Conservation (phyloP, 2,113 vertebrate genomes). For the Mohoua ochrocephala region DNA sequence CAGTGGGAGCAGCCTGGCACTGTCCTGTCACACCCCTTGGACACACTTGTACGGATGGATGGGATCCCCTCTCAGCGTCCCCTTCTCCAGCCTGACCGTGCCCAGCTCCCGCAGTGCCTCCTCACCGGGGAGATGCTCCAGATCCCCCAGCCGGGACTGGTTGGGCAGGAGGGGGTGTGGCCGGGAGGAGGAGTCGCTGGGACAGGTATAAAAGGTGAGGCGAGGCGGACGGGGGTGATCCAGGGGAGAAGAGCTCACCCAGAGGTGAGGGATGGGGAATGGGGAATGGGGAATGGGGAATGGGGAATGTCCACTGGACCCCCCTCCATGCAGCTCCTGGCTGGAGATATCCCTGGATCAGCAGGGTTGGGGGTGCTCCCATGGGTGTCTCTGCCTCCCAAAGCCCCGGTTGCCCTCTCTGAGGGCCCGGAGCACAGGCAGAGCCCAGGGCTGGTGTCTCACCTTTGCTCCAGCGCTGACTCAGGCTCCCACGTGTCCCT, state of each 20-base stretch:
- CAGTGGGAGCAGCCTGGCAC: background rate
- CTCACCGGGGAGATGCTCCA: background rate
- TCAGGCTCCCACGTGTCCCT: background rate
- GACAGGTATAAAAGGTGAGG: background rate
- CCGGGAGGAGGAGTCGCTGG: background rate
- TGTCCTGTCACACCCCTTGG: background rate
- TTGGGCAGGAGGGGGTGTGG: background rate
- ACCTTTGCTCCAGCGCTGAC: slow-evolving; percentile 33
- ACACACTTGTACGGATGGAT: fast-evolving
- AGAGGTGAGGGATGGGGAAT: too few species aligned
- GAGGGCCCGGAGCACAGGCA: fast-evolving
- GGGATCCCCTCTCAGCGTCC: background rate
- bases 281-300: too few species aligned
- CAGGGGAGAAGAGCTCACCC: fast-evolving
- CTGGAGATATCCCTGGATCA: background rate
- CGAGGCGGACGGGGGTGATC: fast-evolving
- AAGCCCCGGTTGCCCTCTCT: fast-evolving
- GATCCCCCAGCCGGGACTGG: background rate
- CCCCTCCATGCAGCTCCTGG: fast-evolving
- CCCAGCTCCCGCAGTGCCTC: background rate
- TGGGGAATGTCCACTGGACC: fast-evolving
- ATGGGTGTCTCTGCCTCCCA: fast-evolving
- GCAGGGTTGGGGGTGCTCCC: fast-evolving
- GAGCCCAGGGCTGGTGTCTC: background rate
- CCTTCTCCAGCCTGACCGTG: background rate